Evolutionary conservation across 1,140 invertebrate species (phyloP), one percentile per base, ranked within the genome.

Genomic region (Drosophila funebris): DNA sequence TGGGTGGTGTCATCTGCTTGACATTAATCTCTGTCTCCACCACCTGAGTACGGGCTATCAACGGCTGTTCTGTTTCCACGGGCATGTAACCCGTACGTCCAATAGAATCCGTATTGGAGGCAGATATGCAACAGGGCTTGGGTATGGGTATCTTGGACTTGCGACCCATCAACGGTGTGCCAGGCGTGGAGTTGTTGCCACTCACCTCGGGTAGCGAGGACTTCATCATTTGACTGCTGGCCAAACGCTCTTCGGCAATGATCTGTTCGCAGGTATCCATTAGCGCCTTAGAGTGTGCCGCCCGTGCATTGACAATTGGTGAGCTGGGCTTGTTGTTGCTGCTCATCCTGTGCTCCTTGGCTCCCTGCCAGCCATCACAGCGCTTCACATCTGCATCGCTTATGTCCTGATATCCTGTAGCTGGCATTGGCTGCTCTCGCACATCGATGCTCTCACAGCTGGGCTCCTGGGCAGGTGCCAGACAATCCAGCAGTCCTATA

Each of bases 81-180:
- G 83, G 84, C 7, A 56, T 60, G 14, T 87, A 88, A 8, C 80
- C 89, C 7, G 81, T 73, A 13, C 77, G 73, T 13, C 70, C 77
- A 5, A 91, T 81, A 4, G 90, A 91, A 36, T 91, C 90, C 4
- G 85, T 78, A 33, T 68, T 83, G 3, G 76, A 87, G 5, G 82
- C 66, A 0, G 81, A 74, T 20, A 89, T 87, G 29, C 90, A 91
- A 50, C 82, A 90, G 0, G 76, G 53, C 8, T 78, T 90, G 11
- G 90, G 90, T 81, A 90, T 90, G 27, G 90, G 90, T 56, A 91
- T 91, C 48, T 90, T 91, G 1, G 90, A 91, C 22, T 73, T 90
- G 20, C 88, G 82, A 5, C 68, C 54, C 31, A 73, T 13, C n/a
- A 67, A 7, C 0, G 69, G 69, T 3, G 69, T 72, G 27, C 69